A percentile compares a stretch with the other conserved stretches of the same genome.
phyloP scores from a whole-genome alignment of 2,113 vertebrate species.

The Microtus ochrogaster region DNA sequence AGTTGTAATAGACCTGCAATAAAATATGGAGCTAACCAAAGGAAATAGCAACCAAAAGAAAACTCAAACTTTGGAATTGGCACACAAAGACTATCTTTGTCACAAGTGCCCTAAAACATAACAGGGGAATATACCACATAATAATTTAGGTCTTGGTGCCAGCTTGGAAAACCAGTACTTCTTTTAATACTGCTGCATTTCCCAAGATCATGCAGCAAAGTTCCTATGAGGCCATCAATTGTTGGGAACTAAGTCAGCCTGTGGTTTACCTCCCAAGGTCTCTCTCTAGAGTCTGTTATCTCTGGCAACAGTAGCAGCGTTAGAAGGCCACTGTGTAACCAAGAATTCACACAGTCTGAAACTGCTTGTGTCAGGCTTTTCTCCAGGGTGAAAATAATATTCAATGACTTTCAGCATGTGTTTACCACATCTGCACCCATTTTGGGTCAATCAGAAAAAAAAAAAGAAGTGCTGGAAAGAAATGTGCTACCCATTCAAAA shows the following conservation, averaged over 20 bases:
- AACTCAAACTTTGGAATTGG: constrained; percentile 2
- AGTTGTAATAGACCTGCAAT: background rate
- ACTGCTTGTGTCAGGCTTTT: constrained; percentile 46
- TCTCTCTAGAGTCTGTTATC: background rate
- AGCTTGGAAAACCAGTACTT: constrained; percentile 52
- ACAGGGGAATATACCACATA: background rate
- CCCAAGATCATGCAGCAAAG: background rate
- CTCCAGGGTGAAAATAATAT: constrained; percentile 62
- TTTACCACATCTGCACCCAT: constrained; percentile 67
- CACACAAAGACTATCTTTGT: background rate
- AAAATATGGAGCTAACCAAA: background rate
- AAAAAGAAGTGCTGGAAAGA: constrained; percentile 55
- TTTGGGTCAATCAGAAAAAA: constrained; percentile 60
- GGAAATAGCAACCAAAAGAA: background rate
- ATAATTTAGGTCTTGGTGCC: background rate
- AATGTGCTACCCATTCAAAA: constrained; percentile 67
- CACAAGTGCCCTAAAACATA: constrained; percentile 28
- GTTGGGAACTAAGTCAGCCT: background rate
- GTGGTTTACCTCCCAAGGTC: constrained; percentile 22
- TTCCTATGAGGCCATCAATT: background rate
- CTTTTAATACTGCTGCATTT: constrained; percentile 27
- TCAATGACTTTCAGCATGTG: constrained; percentile 38
- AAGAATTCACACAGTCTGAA: constrained; percentile 48
- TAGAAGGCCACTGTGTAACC: constrained; percentile 53
- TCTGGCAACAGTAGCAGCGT: constrained; percentile 29